Evolutionary conservation across 2,113 vertebrate species (phyloP).

Genomic region (Butastur rufipennis): DNA sequence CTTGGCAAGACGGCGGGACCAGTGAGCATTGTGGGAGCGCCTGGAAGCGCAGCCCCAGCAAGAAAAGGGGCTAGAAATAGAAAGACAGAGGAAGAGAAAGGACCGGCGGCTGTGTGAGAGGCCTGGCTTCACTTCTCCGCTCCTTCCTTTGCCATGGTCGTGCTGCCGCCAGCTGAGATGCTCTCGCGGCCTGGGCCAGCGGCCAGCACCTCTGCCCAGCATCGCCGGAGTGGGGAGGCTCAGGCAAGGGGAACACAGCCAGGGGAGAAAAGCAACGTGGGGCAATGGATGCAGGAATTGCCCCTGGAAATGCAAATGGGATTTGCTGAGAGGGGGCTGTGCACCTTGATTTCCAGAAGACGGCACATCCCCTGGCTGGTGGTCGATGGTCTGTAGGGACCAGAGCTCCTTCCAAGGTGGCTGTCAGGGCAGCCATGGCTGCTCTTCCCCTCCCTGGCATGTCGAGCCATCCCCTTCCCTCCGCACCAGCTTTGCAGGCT

Average conservation of each 20-base stretch:
- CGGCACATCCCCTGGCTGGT: neutral
- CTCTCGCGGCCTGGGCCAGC: neutral
- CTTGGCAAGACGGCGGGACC: neutral
- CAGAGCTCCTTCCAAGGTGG: neutral
- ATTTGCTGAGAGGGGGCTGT: neutral
- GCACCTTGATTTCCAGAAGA: neutral
- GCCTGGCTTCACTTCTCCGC: neutral
- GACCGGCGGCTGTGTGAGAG: neutral
- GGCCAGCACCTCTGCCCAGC: neutral
- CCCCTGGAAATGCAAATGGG: neutral
- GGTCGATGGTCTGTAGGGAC: neutral
- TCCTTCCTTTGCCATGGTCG: neutral
- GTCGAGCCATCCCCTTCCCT: neutral
- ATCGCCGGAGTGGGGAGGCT: rapidly evolving
- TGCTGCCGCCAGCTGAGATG: neutral
- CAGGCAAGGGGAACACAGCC: neutral
- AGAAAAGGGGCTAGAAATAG: conserved; percentile 27
- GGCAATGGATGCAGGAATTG: neutral
- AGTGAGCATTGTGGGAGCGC: conserved; percentile 25
- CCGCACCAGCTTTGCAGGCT: neutral
- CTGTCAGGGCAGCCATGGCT: neutral
- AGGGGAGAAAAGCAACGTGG: rapidly evolving
- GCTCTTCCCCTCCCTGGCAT: rapidly evolving
- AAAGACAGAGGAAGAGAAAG: conserved; percentile 4
- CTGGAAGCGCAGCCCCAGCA: conserved; percentile 9